phyloP scores from a whole-genome alignment of 2,113 vertebrate genomes.

The Brachyhypopomus occidentalis region DNA sequence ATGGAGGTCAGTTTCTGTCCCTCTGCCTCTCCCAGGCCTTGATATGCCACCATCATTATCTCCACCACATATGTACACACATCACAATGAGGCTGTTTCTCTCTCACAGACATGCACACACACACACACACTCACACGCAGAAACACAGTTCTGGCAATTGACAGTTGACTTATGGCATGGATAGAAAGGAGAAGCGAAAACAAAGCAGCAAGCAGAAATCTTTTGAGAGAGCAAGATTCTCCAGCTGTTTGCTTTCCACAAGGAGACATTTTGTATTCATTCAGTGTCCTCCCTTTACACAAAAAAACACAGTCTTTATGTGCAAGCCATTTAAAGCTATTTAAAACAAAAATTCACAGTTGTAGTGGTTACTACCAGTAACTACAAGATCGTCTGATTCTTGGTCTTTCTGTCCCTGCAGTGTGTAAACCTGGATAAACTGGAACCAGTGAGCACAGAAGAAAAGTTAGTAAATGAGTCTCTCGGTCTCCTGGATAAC shows the following conservation, averaged over 20 bases:
- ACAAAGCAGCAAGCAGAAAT: slow-evolving; percentile 1
- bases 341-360: neutral
- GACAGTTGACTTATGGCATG: neutral
- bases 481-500: slow-evolving; percentile 88
- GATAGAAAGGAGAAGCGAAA: slow-evolving; percentile 30
- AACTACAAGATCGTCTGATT: neutral
- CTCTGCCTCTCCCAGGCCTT: neutral
- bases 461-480: slow-evolving; percentile 84
- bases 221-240: neutral
- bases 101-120: too few species aligned
- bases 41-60: neutral
- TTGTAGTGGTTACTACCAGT: neutral
- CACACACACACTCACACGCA: neutral
- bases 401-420: slow-evolving; percentile 21
- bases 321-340: neutral
- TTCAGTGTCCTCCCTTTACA: neutral
- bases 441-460: slow-evolving; percentile 87
- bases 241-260: neutral
- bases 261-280: neutral
- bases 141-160: neutral
- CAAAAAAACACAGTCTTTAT: too few species aligned
- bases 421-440: slow-evolving; percentile 97
- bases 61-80: slow-evolving; percentile 9
- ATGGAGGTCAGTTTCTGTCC: slow-evolving; percentile 84
- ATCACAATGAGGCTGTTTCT: neutral